phyloP scores from a whole-genome alignment of 2,888 invertebrate species.

The Neoaliturus tenellus region DNA sequence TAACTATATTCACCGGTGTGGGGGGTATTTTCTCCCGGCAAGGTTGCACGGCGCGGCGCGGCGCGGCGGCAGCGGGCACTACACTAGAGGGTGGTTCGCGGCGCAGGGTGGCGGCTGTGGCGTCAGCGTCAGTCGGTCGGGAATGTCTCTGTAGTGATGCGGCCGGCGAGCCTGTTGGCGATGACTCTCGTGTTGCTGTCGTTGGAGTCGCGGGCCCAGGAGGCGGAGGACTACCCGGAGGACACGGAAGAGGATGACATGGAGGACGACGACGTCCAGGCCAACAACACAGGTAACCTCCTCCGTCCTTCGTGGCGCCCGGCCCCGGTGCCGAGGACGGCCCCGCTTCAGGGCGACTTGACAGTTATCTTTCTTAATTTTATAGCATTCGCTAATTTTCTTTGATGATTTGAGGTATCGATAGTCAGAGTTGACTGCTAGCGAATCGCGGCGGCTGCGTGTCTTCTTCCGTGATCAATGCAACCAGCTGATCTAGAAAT shows the following conservation, averaged over 20 bases:
- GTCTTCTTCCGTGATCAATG: too few species aligned
- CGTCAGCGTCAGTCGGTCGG: neutral
- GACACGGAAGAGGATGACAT: slow-evolving; percentile 1
- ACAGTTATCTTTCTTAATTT: too few species aligned
- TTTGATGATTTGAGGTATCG: too few species aligned
- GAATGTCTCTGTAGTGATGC: slow-evolving; percentile 20
- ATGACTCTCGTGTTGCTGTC: slow-evolving; percentile 13
- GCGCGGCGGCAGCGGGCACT: neutral
- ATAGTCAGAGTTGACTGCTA: too few species aligned
- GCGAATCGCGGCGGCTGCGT: too few species aligned
- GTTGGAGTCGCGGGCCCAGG: neutral
- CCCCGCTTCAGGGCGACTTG: too few species aligned
- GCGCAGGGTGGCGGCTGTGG: neutral
- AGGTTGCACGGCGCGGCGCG: too few species aligned
- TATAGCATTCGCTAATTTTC: too few species aligned
- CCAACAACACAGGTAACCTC: neutral
- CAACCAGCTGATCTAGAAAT: too few species aligned
- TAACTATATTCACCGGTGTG: neutral
- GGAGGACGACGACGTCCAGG: slow-evolving; percentile 1
- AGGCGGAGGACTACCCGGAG: slow-evolving; percentile 1
- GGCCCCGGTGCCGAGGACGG: too few species aligned
- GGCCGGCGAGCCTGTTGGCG: slow-evolving; percentile 10
- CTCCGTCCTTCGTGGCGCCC: too few species aligned
- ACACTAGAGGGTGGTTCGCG: neutral
- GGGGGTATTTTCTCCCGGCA: neutral